Percentiles rank a stretch among this genome's conserved stretches.
These are phyloP conservation scores for Opisthocomus hoazin DNA, from an alignment of 2,113 vertebrate genomes.

Conservation along the genomic window DNA sequence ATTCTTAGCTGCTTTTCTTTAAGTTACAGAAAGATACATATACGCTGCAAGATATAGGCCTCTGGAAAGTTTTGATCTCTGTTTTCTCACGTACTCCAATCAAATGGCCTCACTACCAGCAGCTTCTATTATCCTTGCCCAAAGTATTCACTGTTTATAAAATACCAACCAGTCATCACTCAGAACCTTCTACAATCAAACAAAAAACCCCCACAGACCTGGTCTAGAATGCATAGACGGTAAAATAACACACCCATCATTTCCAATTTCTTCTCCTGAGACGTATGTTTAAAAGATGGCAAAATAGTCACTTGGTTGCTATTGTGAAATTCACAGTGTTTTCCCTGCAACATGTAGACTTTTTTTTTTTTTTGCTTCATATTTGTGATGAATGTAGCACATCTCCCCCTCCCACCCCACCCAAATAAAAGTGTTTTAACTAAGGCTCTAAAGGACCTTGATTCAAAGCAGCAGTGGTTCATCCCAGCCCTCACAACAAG, in stretches of 20 bases:
- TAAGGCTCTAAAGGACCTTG: slow-evolving; percentile 56
- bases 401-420: background rate
- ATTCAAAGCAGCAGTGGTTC: slow-evolving; percentile 57
- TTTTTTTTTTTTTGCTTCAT: slow-evolving; percentile 67
- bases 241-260: slow-evolving; percentile 63
- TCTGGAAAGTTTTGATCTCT: slow-evolving; percentile 36
- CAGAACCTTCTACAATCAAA: slow-evolving; percentile 58
- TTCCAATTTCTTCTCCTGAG: slow-evolving; percentile 72
- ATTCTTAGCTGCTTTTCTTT: slow-evolving; percentile 68
- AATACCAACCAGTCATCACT: slow-evolving; percentile 33
- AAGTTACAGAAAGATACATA: slow-evolving; percentile 66
- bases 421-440: slow-evolving; percentile 19
- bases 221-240: slow-evolving; percentile 71
- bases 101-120: slow-evolving; percentile 12
- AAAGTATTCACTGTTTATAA: slow-evolving; percentile 48
- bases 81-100: background rate
- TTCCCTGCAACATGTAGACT: slow-evolving; percentile 64
- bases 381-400: slow-evolving; percentile 61
- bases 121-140: slow-evolving; percentile 48
- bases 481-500: slow-evolving; percentile 34
- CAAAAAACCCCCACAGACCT: slow-evolving; percentile 63
- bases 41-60: slow-evolving; percentile 66
- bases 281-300: slow-evolving; percentile 68
- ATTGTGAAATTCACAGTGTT: slow-evolving; percentile 79
- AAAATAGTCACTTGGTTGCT: slow-evolving; percentile 73